Percentiles rank a stretch among this genome's conserved stretches.
Evolutionary conservation across 2,888 invertebrate species (phyloP).

Genomic region (Rhingia campestris): DNA sequence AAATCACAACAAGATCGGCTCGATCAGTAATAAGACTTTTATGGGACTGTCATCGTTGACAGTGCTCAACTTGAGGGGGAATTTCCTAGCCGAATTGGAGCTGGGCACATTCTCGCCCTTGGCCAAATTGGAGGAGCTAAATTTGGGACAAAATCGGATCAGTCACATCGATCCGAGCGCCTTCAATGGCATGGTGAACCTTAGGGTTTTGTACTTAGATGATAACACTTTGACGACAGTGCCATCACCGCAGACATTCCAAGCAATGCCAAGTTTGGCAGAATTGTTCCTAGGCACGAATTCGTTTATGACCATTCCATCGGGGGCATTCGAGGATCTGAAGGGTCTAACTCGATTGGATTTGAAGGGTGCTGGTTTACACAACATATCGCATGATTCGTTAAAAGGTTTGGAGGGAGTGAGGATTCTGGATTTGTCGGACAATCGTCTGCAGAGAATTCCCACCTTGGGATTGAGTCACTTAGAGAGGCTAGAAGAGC

Average conservation of each 20-base stretch:
- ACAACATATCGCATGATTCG: slow-evolving; percentile 90
- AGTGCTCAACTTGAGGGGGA: slow-evolving; percentile 91
- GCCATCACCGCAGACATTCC: slow-evolving; percentile 88
- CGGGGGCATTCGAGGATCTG: slow-evolving; percentile 90
- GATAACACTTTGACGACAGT: slow-evolving; percentile 91
- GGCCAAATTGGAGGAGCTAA: slow-evolving; percentile 91
- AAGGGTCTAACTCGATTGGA: slow-evolving; percentile 90
- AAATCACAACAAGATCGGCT: slow-evolving; percentile 92
- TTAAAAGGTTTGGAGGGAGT: slow-evolving; percentile 90
- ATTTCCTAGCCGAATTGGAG: slow-evolving; percentile 91
- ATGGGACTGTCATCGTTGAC: slow-evolving; percentile 90
- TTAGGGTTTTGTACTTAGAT: slow-evolving; percentile 91
- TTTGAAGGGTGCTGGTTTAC: slow-evolving; percentile 90
- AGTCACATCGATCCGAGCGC: slow-evolving; percentile 90
- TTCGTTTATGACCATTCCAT: slow-evolving; percentile 89
- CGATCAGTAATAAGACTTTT: slow-evolving; percentile 91
- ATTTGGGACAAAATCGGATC: slow-evolving; percentile 93
- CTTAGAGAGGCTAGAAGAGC: slow-evolving; percentile 89
- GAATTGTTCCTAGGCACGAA: slow-evolving; percentile 93
- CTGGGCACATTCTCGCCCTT: slow-evolving; percentile 89
- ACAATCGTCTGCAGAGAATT: slow-evolving; percentile 89
- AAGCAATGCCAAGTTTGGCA: slow-evolving; percentile 89
- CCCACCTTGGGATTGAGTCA: slow-evolving; percentile 90
- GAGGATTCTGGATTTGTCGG: slow-evolving; percentile 90
- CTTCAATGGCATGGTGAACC: slow-evolving; percentile 89